Evolutionary conservation across 2,888 invertebrate genomes (phyloP).

Genomic region (Noctua comes): DNA sequence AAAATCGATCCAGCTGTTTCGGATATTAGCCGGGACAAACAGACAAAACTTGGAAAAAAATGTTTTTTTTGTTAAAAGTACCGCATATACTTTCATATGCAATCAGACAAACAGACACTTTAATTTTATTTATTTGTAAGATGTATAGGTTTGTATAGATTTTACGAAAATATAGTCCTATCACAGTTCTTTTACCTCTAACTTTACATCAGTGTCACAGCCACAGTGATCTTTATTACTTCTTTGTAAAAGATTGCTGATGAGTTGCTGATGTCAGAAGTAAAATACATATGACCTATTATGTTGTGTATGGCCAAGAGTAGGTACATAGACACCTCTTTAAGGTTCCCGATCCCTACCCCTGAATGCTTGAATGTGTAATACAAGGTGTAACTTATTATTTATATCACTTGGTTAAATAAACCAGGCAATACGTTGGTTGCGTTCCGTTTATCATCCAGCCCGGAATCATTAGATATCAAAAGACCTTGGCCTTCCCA

Average conservation of each 20-base stretch:
- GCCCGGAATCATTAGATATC: conserved; percentile 5
- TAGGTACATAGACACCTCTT: no score
- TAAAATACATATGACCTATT: background rate
- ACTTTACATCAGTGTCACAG: background rate
- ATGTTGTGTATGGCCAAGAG: background rate
- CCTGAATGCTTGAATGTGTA: background rate
- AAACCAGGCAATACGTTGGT: background rate
- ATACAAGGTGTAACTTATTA: background rate
- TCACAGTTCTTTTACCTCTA: background rate
- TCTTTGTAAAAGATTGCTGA: background rate
- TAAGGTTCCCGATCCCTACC: no score
- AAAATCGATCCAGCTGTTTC: no score
- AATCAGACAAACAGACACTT: no score
- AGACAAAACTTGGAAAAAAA: no score
- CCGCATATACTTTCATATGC: no score
- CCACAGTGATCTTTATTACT: background rate
- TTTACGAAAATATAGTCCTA: background rate
- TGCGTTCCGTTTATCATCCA: background rate
- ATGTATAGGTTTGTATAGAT: no score
- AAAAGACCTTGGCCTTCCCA: background rate
- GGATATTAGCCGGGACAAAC: no score
- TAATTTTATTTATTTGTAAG: no score
- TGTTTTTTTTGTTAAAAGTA: no score
- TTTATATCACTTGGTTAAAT: background rate
- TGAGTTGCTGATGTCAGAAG: background rate